Evolutionary conservation across 2,797 vertebrate species (phyloP).

Genomic region (Sorex maritimensis): DNA sequence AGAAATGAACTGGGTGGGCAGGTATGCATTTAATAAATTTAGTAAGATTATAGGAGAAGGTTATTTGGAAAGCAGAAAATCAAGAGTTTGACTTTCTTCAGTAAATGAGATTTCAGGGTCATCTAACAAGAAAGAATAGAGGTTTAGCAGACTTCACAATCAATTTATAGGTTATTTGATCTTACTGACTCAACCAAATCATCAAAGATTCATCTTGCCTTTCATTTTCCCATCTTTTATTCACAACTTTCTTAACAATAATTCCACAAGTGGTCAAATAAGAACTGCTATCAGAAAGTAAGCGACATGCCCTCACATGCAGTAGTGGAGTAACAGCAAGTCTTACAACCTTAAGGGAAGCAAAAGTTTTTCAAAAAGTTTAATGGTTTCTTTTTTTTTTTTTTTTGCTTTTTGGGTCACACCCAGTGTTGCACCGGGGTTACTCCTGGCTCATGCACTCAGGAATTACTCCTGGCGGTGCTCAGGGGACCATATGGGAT

Average conservation of each 20-base stretch:
- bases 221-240: conserved; percentile 41
- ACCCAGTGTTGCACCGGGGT: too few relatives aligned
- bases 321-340: background rate
- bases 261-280: background rate
- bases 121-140: conserved; percentile 12
- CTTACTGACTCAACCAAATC: conserved; percentile 3
- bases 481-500: too few relatives aligned
- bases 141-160: background rate
- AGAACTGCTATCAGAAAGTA: conserved; percentile 13
- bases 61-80: background rate
- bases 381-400: too few relatives aligned
- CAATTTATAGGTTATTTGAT: background rate
- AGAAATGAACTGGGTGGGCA: background rate
- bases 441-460: too few relatives aligned
- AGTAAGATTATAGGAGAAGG: background rate
- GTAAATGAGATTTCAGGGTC: background rate
- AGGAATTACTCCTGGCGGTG: too few relatives aligned
- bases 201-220: conserved; percentile 14
- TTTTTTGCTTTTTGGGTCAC: too few relatives aligned
- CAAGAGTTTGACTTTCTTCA: conserved; percentile 24
- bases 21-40: background rate
- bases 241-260: background rate
- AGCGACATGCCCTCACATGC: background rate
- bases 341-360: background rate
- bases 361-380: background rate